These are phyloP conservation scores for Xylota sylvarum DNA, from an alignment of 2,888 invertebrate species.

Conservation along the genomic window DNA sequence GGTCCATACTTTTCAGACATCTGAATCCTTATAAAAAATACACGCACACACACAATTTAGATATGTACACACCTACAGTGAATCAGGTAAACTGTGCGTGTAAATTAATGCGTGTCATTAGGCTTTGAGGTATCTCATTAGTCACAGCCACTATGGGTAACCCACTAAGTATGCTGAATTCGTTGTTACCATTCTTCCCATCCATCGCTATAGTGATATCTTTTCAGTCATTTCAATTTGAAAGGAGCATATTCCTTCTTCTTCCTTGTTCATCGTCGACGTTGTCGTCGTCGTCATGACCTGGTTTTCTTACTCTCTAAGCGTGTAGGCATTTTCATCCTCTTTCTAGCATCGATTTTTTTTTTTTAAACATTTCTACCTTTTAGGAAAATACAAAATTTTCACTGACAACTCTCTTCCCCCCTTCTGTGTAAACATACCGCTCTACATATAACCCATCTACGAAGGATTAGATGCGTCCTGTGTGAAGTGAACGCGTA, in stretches of 20 bases:
- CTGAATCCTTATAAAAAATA: conserved; percentile 28
- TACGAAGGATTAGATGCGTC: conserved; percentile 66
- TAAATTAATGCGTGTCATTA: conserved; percentile 76
- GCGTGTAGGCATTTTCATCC: conserved; percentile 33
- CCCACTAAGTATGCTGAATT: conserved; percentile 66
- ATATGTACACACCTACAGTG: too few species aligned
- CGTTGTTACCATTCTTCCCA: conserved; percentile 9
- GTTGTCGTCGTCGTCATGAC: conserved; percentile 38
- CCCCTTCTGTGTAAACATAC: conserved; percentile 9
- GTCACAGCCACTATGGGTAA: conserved; percentile 72
- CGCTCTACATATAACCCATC: conserved; percentile 12
- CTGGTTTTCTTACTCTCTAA: conserved; percentile 38
- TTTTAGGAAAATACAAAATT: conserved; percentile 51
- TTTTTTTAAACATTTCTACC: conserved; percentile 34
- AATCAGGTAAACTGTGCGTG: conserved; percentile 64
- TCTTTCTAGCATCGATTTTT: conserved; percentile 51
- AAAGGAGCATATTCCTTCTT: conserved; percentile 31
- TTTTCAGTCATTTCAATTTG: conserved; percentile 25
- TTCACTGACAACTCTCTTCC: conserved; percentile 33
- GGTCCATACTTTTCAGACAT: conserved; percentile 24
- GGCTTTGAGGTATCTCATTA: conserved; percentile 76
- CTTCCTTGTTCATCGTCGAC: too few species aligned
- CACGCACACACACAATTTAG: conserved; percentile 1
- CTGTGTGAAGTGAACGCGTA: conserved; percentile 35
- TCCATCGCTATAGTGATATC: conserved; percentile 19